Base-by-base conservation (phyloP, 2,797 vertebrate species). In the Sebastes itinus region DNA sequence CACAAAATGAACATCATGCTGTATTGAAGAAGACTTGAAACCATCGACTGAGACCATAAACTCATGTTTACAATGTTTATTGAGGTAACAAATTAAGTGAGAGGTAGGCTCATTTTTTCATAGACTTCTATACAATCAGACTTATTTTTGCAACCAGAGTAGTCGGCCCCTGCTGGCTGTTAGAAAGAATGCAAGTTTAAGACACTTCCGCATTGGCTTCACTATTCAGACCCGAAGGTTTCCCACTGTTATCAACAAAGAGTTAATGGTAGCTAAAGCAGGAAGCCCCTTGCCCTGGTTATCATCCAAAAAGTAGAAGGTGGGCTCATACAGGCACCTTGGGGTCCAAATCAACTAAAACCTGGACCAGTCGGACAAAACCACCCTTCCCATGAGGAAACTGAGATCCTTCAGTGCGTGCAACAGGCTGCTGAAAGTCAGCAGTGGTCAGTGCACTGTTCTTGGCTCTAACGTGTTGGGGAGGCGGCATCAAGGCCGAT, bases 371-470 rank as follows among this genome's bases (percentile, higher is more conserved):
- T 60, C 27, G 20, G 28, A 62, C 32, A 66, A 20, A 28, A 25
- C 6, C 2, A 33, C 5, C 8, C 28, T 58, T 56, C 58, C 55
- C n/a, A 3, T 27, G 8, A 73, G 61, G 52, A 76, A 66, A 69
- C 30, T 2, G 42, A 77, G 33, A 38, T 30, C 23, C 25, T 27
- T 54, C 32, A 56, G 23, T 52, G 22, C 65, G 55, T 60, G 22
- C 72, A 78, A 54, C 56, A 79, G 55, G 65, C 71, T 65, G 67
- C 56, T 16, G 14, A 70, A 58, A 35, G 52, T 82, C 77, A 54
- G 58, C 16, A 1, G 18, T 49, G 75, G 55, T 58, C 72, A 60
- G 11, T 49, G 63, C 33, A 20, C 69, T 72, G 77, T 80, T 75
- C 75, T 83, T 86, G 83, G 80, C 84, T 55, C 5, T 61, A 4